Conservation (phyloP, 2,113 vertebrate genomes). For the Tenebrosternarchus preto region DNA sequence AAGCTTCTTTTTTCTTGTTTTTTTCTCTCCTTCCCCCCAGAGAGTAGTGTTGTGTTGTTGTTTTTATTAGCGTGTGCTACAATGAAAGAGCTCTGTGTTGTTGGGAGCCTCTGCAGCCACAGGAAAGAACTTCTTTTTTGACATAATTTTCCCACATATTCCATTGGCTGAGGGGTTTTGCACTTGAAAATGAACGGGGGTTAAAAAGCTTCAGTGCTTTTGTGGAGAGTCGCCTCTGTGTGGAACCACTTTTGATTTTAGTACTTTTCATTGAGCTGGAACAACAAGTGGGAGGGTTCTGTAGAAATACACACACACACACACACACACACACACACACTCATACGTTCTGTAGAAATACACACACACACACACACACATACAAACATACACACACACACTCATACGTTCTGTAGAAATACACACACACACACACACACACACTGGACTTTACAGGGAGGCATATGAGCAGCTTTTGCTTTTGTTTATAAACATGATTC, state of each 20-base stretch:
- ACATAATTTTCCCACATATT: constrained; percentile 80
- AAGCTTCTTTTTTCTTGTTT: constrained; percentile 62
- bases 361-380: constrained; percentile 23
- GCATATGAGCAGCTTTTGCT: constrained; percentile 24
- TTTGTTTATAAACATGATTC: constrained; percentile 18
- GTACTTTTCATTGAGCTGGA: constrained; percentile 55
- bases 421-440: constrained; percentile 49
- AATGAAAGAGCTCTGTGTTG: constrained; percentile 74
- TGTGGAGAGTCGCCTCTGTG: constrained; percentile 61
- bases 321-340: constrained; percentile 26
- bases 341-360: constrained; percentile 43
- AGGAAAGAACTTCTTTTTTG: constrained; percentile 72
- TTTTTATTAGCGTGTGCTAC: constrained; percentile 73
- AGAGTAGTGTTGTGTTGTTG: constrained; percentile 76
- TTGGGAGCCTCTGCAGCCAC: constrained; percentile 46
- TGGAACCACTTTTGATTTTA: constrained; percentile 65
- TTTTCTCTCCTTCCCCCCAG: constrained; percentile 24
- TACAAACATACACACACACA: constrained; percentile 11
- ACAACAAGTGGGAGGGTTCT: constrained; percentile 57
- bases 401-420: too few species aligned
- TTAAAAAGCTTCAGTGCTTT: constrained; percentile 65
- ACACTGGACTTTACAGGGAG: not conserved
- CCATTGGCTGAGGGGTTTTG: constrained; percentile 71
- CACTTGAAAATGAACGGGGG: constrained; percentile 73
- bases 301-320: constrained; percentile 45